phyloP scores from a whole-genome alignment of 2,888 invertebrate species.

The Pollenia amentaria region DNA sequence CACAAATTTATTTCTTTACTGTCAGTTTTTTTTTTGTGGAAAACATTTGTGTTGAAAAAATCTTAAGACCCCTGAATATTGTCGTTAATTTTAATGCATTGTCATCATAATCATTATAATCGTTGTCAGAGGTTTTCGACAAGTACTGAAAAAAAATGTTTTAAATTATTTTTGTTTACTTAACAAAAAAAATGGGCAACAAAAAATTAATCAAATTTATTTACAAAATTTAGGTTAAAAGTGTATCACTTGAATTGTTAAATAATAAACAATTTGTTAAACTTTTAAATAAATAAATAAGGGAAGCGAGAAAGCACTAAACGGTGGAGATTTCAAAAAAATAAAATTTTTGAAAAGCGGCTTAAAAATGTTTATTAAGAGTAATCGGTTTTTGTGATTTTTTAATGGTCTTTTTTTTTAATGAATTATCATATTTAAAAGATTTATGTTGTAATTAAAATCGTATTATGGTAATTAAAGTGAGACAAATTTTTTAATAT shows the following conservation, averaged over 20 bases:
- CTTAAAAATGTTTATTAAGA: neutral
- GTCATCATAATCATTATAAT: neutral
- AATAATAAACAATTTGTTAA: constrained; percentile 52
- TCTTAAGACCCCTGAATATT: neutral
- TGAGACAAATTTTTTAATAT: no score
- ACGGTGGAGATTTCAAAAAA: neutral
- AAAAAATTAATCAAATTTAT: constrained; percentile 1
- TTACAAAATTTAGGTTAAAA: constrained; percentile 64
- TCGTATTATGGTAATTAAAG: no score
- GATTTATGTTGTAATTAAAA: constrained; percentile 3
- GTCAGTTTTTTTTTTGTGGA: neutral
- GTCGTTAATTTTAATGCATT: constrained; percentile 3
- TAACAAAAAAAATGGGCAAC: constrained; percentile 35
- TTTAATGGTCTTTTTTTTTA: neutral
- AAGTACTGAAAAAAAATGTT: constrained; percentile 22
- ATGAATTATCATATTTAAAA: neutral
- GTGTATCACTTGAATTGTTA: constrained; percentile 55
- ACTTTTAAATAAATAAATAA: constrained; percentile 38
- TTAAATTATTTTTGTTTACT: constrained; percentile 42
- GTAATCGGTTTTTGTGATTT: neutral
- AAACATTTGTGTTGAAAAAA: neutral
- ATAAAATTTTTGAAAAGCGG: neutral
- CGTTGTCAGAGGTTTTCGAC: constrained; percentile 15
- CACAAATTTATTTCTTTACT: constrained; percentile 10
- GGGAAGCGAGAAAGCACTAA: neutral